Evolutionary conservation across 2,797 vertebrate genomes (phyloP), one percentile per base, ranked within the genome.

Genomic region (Peromyscus nudipes): DNA sequence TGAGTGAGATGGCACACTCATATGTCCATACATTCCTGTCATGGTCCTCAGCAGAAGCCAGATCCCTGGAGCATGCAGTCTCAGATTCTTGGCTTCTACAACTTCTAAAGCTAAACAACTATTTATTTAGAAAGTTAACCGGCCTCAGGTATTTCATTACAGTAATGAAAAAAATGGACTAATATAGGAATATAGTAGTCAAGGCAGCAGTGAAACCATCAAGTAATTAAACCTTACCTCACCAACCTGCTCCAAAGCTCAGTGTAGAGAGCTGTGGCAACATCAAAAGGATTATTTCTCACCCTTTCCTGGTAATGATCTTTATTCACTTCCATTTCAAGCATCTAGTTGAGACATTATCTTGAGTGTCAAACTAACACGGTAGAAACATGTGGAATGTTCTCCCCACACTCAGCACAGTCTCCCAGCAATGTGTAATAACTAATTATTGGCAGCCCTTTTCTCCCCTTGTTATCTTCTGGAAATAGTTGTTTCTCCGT

Each of bases 401-500:
- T 27, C 73, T 88, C 60, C 73, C 77, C 34, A 6, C 9, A 1
- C n/a, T 57, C n/a, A 4, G 55, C 7, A 84, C 69, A 19, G 64
- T 11, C 40, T 64, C 3, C 25, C 6, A 23, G 34, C 25, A 19
- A 80, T 31, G 81, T 55, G 16, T 71, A 81, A 25, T 55, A 84
- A 84, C 34, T 46, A 82, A 96, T 69, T 87, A 49, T 80, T 73
- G 46, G 37, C 76, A 52, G 60, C 76, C 79, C 77, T 91, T 4
- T 89, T 76, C 86, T 71, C 11, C 14, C 37, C 55, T 96, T 86
- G 84, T 89, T 93, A 83, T 90, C 87, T 96, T 64, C 69, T 77
- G 80, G 82, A 96, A 95, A 95, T 83, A 60, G 65, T 94, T 87
- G 16, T 81, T 69, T 49, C 67, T 31, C 43, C 65, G 2, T 79